phyloP scores from a whole-genome alignment of 2,113 vertebrate genomes.

The Prolemur simus region DNA sequence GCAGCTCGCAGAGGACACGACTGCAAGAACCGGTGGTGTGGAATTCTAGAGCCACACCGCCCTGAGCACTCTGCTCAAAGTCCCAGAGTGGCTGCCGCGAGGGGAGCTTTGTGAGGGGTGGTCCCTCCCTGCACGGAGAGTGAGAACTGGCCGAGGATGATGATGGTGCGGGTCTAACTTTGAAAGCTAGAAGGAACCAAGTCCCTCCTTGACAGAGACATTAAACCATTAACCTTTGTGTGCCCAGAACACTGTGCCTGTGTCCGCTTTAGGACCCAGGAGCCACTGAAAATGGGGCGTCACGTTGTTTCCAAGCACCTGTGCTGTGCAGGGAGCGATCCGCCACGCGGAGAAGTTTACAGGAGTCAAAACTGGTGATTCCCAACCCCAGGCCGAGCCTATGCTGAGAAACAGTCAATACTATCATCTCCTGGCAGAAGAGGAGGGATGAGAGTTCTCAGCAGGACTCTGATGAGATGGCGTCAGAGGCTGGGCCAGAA shows the following conservation, averaged over 20 bases:
- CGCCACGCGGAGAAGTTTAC: accelerated
- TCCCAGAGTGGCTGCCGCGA: not conserved
- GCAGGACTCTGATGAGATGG: not conserved
- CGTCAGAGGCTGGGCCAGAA: not conserved
- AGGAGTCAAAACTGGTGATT: too few species aligned
- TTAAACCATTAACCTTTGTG: not conserved
- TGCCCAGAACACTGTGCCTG: not conserved
- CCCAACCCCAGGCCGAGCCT: not conserved
- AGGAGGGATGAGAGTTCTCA: not conserved
- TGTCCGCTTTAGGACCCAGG: not conserved
- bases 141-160: not conserved
- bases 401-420: not conserved
- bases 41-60: not conserved
- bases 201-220: not conserved
- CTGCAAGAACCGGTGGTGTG: not conserved
- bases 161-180: too few species aligned
- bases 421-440: not conserved
- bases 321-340: accelerated
- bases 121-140: not conserved
- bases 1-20: not conserved
- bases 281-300: accelerated
- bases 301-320: accelerated
- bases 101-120: too few species aligned
- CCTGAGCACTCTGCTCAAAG: not conserved
- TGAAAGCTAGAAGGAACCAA: not conserved